Conservation (phyloP, 35 echinoderm and acorn worm genomes). For the Ophiothrix spiculata region DNA sequence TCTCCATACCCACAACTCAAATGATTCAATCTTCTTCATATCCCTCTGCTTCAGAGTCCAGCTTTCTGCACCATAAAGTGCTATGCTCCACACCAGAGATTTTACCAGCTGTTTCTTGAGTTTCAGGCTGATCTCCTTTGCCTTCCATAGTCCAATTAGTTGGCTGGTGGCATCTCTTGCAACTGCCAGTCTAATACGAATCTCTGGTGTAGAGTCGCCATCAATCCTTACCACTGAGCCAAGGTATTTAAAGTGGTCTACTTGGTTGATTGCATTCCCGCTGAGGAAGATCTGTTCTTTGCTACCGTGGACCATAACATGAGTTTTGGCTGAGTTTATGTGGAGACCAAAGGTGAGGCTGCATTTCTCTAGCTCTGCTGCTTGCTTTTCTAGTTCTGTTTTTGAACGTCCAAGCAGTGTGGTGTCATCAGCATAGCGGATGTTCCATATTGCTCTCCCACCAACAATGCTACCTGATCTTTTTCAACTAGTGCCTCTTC, state of each 20-base stretch:
- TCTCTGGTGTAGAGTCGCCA: constrained; percentile 17
- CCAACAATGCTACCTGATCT: neutral
- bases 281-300: constrained; percentile 13
- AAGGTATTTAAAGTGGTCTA: neutral
- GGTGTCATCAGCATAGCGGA: constrained; percentile 15
- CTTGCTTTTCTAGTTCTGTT: constrained; percentile 15
- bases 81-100: constrained; percentile 1
- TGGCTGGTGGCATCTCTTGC: constrained; percentile 1
- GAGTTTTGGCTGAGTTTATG: constrained; percentile 35
- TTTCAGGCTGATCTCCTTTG: constrained; percentile 9
- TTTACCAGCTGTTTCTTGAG: neutral
- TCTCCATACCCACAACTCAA: constrained; percentile 17
- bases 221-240: neutral
- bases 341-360: constrained; percentile 33
- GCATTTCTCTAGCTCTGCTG: constrained; percentile 13
- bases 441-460: constrained; percentile 1
- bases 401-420: neutral
- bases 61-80: neutral
- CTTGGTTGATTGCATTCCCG: constrained; percentile 18
- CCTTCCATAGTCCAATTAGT: constrained; percentile 6
- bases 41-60: too few species aligned
- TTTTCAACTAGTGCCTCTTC: neutral
- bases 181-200: constrained; percentile 2
- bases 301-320: constrained; percentile 25
- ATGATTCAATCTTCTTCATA: neutral